A percentile compares a stretch with the other conserved stretches of the same genome.
phyloP scores from a whole-genome alignment of 30 jellyfish, hydroid and myxozoan species.

The Hydractinia symbiolongicarpus region DNA sequence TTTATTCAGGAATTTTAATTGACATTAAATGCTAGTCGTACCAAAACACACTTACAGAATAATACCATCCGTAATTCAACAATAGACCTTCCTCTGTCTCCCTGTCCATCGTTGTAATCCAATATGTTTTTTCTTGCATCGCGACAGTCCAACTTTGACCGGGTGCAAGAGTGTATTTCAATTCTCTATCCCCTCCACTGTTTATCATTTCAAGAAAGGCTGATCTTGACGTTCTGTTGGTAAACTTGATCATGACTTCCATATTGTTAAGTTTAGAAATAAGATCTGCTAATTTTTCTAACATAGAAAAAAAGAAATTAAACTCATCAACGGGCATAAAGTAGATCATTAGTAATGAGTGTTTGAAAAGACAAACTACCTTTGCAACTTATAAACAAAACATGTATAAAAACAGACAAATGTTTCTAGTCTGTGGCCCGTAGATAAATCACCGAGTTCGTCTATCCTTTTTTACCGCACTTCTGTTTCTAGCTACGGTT shows the following conservation, averaged over 20 bases:
- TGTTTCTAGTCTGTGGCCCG: too few species aligned
- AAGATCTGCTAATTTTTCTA: slow-evolving; percentile 76
- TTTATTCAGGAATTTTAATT: too few species aligned
- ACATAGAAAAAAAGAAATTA: not conserved
- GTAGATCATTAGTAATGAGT: too few species aligned
- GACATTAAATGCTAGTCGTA: too few species aligned
- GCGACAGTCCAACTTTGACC: slow-evolving; percentile 74
- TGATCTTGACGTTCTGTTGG: slow-evolving; percentile 65
- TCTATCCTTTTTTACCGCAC: too few species aligned
- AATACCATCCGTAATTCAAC: slow-evolving; percentile 89
- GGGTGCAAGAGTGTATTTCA: slow-evolving; percentile 11
- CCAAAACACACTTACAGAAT: slow-evolving; percentile 53
- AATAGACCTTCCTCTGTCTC: slow-evolving; percentile 88
- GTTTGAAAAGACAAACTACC: not conserved
- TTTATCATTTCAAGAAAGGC: slow-evolving; percentile 62
- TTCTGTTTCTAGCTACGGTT: too few species aligned
- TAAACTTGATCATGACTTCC: slow-evolving; percentile 66
- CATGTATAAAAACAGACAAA: not conserved
- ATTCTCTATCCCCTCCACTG: slow-evolving; percentile 41
- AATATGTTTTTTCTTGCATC: slow-evolving; percentile 63
- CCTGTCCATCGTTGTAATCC: slow-evolving; percentile 79
- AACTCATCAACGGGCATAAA: too few species aligned
- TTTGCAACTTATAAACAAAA: not conserved
- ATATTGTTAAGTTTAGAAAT: slow-evolving; percentile 48
- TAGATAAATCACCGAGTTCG: too few species aligned